These are phyloP conservation scores for Drosophila mayri DNA, from an alignment of 1,140 invertebrate species.

Conservation along the genomic window DNA sequence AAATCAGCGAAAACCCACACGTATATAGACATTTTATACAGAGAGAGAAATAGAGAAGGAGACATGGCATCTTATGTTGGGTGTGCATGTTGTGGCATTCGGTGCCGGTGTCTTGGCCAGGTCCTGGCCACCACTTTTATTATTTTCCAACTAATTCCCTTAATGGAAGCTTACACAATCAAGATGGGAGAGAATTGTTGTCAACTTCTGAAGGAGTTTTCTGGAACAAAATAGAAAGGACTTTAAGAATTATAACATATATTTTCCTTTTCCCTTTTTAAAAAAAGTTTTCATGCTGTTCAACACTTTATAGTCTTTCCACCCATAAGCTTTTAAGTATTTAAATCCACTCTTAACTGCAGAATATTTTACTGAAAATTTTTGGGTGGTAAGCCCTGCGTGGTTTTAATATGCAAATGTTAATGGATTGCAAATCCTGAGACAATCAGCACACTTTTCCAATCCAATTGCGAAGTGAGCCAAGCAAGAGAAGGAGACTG, in stretches of 20 bases:
- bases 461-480: conserved; percentile 21
- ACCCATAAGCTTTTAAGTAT: conserved; percentile 5
- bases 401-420: conserved; percentile 36
- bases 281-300: no score
- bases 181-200: conserved; percentile 24
- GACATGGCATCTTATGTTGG: conserved; percentile 36
- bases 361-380: conserved; percentile 3
- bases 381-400: not conserved
- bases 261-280: not conserved
- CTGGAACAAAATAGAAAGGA: not conserved
- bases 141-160: conserved; percentile 76
- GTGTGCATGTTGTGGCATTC: conserved; percentile 49
- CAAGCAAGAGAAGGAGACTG: conserved; percentile 1
- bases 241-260: not conserved
- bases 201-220: not conserved
- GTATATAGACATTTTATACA: conserved; percentile 30
- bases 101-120: conserved; percentile 30
- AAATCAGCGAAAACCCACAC: conserved; percentile 69
- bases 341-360: conserved; percentile 15
- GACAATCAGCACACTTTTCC: conserved; percentile 13
- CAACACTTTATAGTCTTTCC: not conserved
- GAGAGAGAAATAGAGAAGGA: not conserved
- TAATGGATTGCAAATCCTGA: conserved; percentile 39
- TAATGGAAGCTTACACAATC: conserved; percentile 78
- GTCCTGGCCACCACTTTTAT: conserved; percentile 36